These are phyloP conservation scores for Gerris lacustris DNA, from an alignment of 2,888 invertebrate genomes.

Conservation along the genomic window DNA sequence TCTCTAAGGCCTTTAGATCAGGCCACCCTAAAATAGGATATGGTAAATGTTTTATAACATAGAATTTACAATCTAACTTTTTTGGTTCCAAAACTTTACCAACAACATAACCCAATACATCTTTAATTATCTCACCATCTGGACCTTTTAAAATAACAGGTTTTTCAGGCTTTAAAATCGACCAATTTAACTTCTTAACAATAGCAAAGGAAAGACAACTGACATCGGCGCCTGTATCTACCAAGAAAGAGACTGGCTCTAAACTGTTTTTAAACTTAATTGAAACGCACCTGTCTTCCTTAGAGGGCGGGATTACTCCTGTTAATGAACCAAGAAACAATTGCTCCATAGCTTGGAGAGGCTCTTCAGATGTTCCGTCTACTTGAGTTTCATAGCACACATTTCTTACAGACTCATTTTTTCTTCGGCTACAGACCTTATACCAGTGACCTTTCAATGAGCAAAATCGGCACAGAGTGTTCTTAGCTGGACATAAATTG, in stretches of 20 bases:
- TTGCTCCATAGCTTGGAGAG: background rate
- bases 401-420: background rate
- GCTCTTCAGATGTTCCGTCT: background rate
- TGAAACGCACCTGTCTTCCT: background rate
- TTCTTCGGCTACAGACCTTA: background rate
- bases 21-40: background rate
- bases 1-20: background rate
- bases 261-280: background rate
- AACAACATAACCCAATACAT: background rate
- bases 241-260: background rate
- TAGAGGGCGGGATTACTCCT: background rate
- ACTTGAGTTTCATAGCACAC: background rate
- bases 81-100: background rate
- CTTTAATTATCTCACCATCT: background rate
- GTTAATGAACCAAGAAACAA: background rate
- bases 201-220: background rate
- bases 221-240: background rate
- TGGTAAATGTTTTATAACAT: background rate
- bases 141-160: background rate
- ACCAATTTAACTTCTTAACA: background rate
- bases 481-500: too few species aligned
- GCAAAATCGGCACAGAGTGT: background rate
- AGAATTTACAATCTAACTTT: background rate
- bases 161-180: background rate
- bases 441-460: background rate